Evolutionary conservation across 2,888 invertebrate species (phyloP).

Genomic region (Noctua pronuba): DNA sequence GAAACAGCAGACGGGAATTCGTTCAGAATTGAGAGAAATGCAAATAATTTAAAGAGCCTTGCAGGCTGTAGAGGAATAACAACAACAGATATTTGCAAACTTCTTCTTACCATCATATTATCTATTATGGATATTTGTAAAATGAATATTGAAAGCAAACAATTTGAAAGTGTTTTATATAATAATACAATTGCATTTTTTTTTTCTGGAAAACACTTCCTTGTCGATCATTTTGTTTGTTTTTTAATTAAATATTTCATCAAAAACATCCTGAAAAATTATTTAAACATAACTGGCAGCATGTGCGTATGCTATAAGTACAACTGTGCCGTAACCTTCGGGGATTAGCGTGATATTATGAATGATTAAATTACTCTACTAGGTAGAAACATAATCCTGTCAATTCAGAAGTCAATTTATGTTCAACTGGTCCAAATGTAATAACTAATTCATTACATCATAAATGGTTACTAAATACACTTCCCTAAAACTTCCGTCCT

Average conservation of each 20-base stretch:
- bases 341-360: not conserved
- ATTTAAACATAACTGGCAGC: not conserved
- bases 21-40: not conserved
- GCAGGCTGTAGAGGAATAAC: not conserved
- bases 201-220: not conserved
- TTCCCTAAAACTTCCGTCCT: not conserved
- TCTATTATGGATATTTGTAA: too few relatives aligned
- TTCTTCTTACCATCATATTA: not conserved
- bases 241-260: not conserved
- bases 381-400: not conserved
- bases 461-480: conserved; percentile 11
- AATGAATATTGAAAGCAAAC: not conserved
- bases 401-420: conserved; percentile 3
- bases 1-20: conserved; percentile 24
- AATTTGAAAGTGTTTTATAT: not conserved
- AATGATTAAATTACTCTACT: not conserved
- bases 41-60: not conserved
- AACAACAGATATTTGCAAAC: not conserved
- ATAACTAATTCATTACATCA: conserved; percentile 18
- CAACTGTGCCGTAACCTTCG: not conserved
- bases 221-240: not conserved
- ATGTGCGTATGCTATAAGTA: not conserved
- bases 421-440: conserved; percentile 15
- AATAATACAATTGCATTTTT: too few relatives aligned
- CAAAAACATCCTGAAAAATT: not conserved